Conservation (phyloP, 2,888 invertebrate genomes). For the Ischnus inquisitorius region DNA sequence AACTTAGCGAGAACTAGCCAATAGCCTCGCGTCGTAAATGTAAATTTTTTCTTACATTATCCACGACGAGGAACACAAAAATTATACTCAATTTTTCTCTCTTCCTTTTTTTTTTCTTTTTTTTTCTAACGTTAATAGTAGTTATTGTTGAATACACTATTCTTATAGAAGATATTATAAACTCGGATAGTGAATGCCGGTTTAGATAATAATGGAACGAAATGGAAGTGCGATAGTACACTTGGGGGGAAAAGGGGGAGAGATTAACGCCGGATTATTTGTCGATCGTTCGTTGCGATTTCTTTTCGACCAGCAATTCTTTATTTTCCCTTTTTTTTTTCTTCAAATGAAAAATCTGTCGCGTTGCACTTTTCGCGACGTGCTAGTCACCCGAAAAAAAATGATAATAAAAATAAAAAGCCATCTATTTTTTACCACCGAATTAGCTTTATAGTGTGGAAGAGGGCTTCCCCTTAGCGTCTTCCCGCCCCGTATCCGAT, state of each 20-base stretch:
- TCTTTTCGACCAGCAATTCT: slow-evolving; percentile 17
- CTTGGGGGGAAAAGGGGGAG: not conserved
- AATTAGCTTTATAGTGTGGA: slow-evolving; percentile 49
- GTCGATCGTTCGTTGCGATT: slow-evolving; percentile 24
- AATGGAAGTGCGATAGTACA: slow-evolving; percentile 39
- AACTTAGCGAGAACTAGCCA: slow-evolving; percentile 76
- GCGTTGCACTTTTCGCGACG: slow-evolving; percentile 68
- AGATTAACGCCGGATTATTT: slow-evolving; percentile 33
- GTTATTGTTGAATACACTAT: slow-evolving; percentile 82
- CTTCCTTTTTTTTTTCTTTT: slow-evolving; percentile 8
- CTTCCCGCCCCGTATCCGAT: slow-evolving; percentile 36
- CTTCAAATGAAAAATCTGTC: slow-evolving; percentile 44
- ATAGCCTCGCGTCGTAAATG: slow-evolving; percentile 81
- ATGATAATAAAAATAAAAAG: slow-evolving; percentile 19
- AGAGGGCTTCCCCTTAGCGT: slow-evolving; percentile 36
- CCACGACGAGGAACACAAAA: slow-evolving; percentile 44
- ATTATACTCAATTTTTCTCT: slow-evolving; percentile 68
- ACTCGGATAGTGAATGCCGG: slow-evolving; percentile 70
- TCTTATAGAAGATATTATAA: slow-evolving; percentile 80
- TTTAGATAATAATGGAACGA: slow-evolving; percentile 42
- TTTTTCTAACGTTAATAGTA: slow-evolving; percentile 78
- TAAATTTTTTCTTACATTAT: slow-evolving; percentile 79
- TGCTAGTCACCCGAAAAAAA: slow-evolving; percentile 76
- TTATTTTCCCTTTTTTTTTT: too few species aligned
- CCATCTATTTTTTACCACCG: slow-evolving; percentile 73